These are phyloP conservation scores for Macrophya annulata DNA, from an alignment of 2,888 invertebrate species.

Conservation along the genomic window DNA sequence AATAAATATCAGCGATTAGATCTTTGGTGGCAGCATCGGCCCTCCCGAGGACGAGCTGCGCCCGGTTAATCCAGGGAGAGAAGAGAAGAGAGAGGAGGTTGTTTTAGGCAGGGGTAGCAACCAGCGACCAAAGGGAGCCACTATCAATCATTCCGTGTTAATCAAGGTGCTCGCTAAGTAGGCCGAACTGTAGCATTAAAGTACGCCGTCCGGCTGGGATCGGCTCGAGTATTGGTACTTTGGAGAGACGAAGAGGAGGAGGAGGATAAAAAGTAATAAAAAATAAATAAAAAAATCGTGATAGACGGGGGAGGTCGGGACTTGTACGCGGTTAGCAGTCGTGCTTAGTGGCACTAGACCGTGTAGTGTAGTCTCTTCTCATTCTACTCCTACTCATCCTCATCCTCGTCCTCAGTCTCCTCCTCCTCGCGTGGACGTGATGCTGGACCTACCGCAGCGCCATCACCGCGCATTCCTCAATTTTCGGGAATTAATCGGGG, in stretches of 20 bases:
- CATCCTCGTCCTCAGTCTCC: slow-evolving; percentile 25
- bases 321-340: slow-evolving; percentile 46
- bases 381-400: slow-evolving; percentile 35
- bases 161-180: slow-evolving; percentile 76
- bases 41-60: slow-evolving; percentile 31
- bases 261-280: background rate
- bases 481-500: slow-evolving; percentile 73
- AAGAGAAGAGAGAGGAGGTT: background rate
- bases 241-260: slow-evolving; percentile 34
- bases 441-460: slow-evolving; percentile 72
- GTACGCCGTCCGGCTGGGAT: slow-evolving; percentile 64
- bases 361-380: slow-evolving; percentile 36
- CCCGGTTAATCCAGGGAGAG: background rate
- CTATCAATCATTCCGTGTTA: slow-evolving; percentile 77
- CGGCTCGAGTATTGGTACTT: slow-evolving; percentile 56
- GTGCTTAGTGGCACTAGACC: slow-evolving; percentile 48
- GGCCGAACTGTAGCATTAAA: slow-evolving; percentile 74
- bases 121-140: slow-evolving; percentile 69
- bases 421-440: slow-evolving; percentile 49
- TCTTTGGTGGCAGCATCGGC: slow-evolving; percentile 68
- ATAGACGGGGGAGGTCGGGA: slow-evolving; percentile 11
- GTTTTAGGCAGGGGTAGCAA: slow-evolving; percentile 47
- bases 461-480: slow-evolving; percentile 67
- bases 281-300: background rate
- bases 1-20: slow-evolving; percentile 78